A percentile compares a stretch with the other conserved stretches of the same genome.
These are phyloP conservation scores for Tenualosa ilisha DNA, from an alignment of 2,797 vertebrate species.

Conservation along the genomic window DNA sequence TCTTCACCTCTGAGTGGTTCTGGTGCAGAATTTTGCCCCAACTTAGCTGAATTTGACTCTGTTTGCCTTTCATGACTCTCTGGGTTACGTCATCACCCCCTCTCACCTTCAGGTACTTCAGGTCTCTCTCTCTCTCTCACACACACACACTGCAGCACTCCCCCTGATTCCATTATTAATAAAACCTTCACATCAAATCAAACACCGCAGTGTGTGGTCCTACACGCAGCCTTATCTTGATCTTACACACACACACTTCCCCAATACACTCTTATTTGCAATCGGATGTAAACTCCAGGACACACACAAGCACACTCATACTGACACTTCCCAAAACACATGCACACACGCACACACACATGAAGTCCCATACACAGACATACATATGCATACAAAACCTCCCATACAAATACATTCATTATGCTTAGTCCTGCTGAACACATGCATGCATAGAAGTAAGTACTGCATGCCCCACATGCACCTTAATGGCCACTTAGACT, in stretches of 20 bases:
- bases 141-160: background rate
- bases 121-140: background rate
- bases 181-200: constrained; percentile 8
- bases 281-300: background rate
- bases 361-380: background rate
- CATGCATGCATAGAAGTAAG: too few species aligned
- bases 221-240: background rate
- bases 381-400: background rate
- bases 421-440: too few species aligned
- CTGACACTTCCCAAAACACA: background rate
- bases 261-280: background rate
- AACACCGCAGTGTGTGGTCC: background rate
- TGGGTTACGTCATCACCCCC: background rate
- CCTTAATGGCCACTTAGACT: too few species aligned
- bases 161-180: background rate
- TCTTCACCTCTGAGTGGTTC: background rate
- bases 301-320: background rate
- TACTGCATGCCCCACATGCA: too few species aligned
- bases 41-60: background rate
- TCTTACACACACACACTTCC: background rate
- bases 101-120: background rate
- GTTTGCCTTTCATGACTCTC: background rate
- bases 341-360: background rate
- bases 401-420: background rate
- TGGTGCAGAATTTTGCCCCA: background rate